Conservation (phyloP, 2,797 vertebrate species). For the Muscicapa comitata region DNA sequence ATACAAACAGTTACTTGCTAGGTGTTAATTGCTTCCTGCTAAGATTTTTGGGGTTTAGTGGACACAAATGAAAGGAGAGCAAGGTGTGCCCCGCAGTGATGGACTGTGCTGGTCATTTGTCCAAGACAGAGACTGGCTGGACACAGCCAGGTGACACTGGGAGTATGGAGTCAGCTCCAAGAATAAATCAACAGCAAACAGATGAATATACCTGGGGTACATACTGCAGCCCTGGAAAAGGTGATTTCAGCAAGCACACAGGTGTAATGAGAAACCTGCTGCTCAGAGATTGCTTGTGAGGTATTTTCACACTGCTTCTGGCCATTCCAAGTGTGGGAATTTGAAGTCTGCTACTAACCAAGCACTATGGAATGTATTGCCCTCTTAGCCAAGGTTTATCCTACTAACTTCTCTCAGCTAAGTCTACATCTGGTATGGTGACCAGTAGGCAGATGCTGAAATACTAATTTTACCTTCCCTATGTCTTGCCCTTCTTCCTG, state of each 20-base stretch:
- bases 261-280: background rate
- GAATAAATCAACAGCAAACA: background rate
- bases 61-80: background rate
- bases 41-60: background rate
- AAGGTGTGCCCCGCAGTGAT: background rate
- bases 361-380: background rate
- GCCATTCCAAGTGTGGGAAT: background rate
- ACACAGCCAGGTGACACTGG: background rate
- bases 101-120: background rate
- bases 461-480: background rate
- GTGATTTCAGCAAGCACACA: background rate
- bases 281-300: background rate
- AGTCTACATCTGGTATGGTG: background rate
- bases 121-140: background rate
- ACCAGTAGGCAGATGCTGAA: background rate
- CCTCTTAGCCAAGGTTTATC: background rate
- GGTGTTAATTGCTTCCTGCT: background rate
- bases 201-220: fast-evolving
- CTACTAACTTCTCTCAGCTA: background rate
- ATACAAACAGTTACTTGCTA: background rate
- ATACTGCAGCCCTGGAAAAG: background rate
- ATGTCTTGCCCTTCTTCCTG: background rate
- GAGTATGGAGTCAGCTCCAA: background rate
- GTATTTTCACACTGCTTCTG: background rate
- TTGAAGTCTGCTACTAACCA: background rate